A percentile compares a stretch with the other conserved stretches of the same genome.
phyloP scores from a whole-genome alignment of 2,113 vertebrate species.

The Halcyon malimbica region DNA sequence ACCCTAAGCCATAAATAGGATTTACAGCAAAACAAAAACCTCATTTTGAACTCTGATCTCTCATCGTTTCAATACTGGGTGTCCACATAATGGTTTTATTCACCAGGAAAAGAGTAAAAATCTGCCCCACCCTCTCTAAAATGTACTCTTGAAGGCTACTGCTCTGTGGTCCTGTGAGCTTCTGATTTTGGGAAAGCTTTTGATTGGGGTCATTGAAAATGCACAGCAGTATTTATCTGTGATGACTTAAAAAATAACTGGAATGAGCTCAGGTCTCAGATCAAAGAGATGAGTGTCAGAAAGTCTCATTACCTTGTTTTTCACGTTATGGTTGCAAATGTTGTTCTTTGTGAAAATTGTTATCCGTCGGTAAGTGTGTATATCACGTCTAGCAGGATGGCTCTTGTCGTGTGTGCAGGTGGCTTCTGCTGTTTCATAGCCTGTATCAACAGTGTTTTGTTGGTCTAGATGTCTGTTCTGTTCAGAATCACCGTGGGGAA shows the following conservation, averaged over 20 bases:
- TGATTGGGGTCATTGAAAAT: conserved; percentile 51
- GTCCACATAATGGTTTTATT: conserved; percentile 59
- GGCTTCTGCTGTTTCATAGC: neutral
- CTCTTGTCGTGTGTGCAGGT: neutral
- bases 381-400: neutral
- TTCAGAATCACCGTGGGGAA: neutral
- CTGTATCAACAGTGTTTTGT: neutral
- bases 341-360: neutral
- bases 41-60: conserved; percentile 51
- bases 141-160: conserved; percentile 25
- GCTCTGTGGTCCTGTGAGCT: neutral
- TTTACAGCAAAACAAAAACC: conserved; percentile 59
- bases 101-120: neutral
- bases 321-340: neutral
- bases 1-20: conserved; percentile 69
- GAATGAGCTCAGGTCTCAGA: conserved; percentile 7
- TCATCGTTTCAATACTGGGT: neutral
- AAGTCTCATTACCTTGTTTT: conserved; percentile 20
- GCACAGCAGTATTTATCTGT: conserved; percentile 51
- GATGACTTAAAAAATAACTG: conserved; percentile 46
- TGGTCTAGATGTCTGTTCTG: neutral
- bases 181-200: conserved; percentile 44
- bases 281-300: conserved; percentile 47
- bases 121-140: neutral
- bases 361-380: neutral